Base-by-base conservation (phyloP, 2,113 vertebrate species). In the Puntigrus tetrazona region DNA sequence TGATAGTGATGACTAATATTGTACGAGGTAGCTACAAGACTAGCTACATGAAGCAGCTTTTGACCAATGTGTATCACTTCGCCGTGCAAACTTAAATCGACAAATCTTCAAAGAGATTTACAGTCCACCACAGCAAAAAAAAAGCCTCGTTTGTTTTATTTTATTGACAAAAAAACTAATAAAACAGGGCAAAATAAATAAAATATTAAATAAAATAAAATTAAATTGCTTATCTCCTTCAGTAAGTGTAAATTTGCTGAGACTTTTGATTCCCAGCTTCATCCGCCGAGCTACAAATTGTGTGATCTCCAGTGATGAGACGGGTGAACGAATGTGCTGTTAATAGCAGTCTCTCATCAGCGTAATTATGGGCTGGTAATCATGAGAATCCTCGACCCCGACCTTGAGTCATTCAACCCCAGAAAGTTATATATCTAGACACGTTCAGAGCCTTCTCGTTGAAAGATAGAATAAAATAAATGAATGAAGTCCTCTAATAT, bases 351-450 rank as follows among this genome's bases (percentile, higher is more conserved):
- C 34, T 41, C 34, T 61, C 55, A 43, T 78, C 55, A 78, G 36
- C 2, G 76, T 78, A 78, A 61, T 78, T 61, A 78, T 78, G 34
- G 55, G 22, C 38, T 61, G 55, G 36, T 78, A 61, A 78, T 78
- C 55, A 78, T 36, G 4, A 43, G 36, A 78, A 59, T 25, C 25
- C 76, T 78, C 76, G 36, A 43, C 36, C 76, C 52, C 1, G 36
- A 41, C 20, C 47, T 78, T 16, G 52, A 59, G 36, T 78, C 55
- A 61, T 61, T 78, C 76, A 78, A 57, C 55, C n/a, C n/a, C 34
- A 43, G n/a, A 78, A 78, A 41, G 34, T 59, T 27, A 61, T 43
- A 78, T 3, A 61, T 78, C 34, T 38, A 57, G 31, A 78, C n/a
- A 3, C 34, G 63, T 43, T 63, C n/a, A 78, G n/a, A 61, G n/a